phyloP scores from a whole-genome alignment of 92 coral and sea anemone genomes.

The Bergia sp. region DNA sequence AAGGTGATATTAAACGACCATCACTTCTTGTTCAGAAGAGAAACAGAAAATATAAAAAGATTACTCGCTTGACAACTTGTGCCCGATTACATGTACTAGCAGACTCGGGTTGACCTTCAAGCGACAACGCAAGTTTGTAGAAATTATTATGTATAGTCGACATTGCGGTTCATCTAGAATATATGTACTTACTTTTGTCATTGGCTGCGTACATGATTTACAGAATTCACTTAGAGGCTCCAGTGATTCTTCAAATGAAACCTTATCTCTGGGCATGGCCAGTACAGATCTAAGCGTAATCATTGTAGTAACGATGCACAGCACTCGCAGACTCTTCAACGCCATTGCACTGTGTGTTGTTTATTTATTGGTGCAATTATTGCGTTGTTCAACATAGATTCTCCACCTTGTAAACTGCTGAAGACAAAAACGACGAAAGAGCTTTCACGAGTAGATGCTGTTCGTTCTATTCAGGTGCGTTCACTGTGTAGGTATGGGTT shows the following conservation, averaged over 20 bases:
- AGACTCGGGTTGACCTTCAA: neutral
- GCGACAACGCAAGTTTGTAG: too few relatives aligned
- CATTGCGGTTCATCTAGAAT: neutral
- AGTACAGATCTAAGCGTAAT: neutral
- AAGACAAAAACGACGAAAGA: neutral
- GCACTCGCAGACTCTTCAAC: neutral
- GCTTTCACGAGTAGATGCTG: neutral
- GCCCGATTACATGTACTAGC: neutral
- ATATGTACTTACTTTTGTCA: neutral
- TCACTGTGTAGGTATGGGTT: too few relatives aligned
- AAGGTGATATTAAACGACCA: too few relatives aligned
- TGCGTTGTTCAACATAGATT: neutral
- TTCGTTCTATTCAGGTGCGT: neutral
- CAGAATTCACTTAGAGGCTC: neutral
- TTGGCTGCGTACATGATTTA: neutral
- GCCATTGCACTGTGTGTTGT: neutral
- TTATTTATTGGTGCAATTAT: neutral
- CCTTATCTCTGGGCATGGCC: neutral
- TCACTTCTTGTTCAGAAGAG: too few relatives aligned
- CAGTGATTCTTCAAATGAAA: neutral
- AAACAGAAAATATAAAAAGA: too few relatives aligned
- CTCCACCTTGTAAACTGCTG: neutral
- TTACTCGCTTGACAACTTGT: neutral
- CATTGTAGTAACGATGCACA: neutral
- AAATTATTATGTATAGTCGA: too few relatives aligned